Conservation (phyloP, 2,113 vertebrate species). For the Carlito syrichta region DNA sequence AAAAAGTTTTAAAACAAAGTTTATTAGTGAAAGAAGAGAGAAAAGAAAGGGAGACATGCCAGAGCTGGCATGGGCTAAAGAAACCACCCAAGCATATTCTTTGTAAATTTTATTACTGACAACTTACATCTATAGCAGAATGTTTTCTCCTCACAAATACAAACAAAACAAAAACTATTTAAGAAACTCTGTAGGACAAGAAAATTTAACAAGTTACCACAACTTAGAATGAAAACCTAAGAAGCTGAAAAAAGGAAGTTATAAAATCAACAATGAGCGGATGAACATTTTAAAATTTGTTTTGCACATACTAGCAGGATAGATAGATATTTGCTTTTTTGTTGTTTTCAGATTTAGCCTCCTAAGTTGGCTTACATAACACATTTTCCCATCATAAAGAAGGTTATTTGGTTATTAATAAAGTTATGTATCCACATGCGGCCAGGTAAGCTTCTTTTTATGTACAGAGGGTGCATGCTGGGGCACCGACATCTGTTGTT, state of each 20-base stretch:
- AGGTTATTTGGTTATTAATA: conserved; percentile 45
- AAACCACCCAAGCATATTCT: neutral
- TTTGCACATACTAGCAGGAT: neutral
- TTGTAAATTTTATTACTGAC: conserved; percentile 28
- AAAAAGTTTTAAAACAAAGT: too few relatives aligned
- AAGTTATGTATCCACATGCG: neutral
- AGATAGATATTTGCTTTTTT: neutral
- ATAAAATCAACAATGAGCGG: neutral
- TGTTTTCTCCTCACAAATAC: neutral
- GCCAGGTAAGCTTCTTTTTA: conserved; percentile 44
- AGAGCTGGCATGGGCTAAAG: too few relatives aligned
- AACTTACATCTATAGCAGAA: neutral
- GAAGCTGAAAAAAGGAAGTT: neutral
- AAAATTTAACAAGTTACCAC: neutral
- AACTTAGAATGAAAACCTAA: neutral
- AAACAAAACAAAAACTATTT: neutral
- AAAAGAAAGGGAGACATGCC: too few relatives aligned
- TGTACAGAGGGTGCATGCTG: neutral
- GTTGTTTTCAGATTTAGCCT: neutral
- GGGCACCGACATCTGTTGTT: conserved; percentile 51
- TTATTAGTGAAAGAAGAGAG: too few relatives aligned
- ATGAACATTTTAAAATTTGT: neutral
- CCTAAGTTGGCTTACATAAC: neutral
- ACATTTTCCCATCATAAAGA: conserved; percentile 10
- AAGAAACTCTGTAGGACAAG: neutral